These are phyloP conservation scores for Oncorhynchus gorbuscha DNA, from an alignment of 2,113 vertebrate genomes.

Conservation along the genomic window DNA sequence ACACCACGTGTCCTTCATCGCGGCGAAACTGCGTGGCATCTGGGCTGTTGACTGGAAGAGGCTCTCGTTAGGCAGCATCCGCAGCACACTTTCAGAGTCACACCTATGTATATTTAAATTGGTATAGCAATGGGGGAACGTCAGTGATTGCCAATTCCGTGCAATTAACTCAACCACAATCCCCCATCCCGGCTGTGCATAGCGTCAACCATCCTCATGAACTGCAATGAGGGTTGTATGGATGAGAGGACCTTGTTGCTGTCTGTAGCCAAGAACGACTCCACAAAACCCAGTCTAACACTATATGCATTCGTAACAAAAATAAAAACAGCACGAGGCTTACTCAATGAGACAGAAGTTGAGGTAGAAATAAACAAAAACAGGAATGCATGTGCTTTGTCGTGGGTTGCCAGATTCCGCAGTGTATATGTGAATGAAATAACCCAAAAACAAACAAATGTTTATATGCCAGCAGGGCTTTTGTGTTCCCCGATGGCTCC, in stretches of 20 bases:
- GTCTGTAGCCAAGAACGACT: neutral
- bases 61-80: constrained; percentile 31
- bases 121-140: constrained; percentile 18
- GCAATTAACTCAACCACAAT: constrained; percentile 1
- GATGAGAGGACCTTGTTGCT: too few relatives aligned
- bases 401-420: too few relatives aligned
- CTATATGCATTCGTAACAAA: neutral
- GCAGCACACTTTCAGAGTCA: constrained; percentile 29
- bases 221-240: too few relatives aligned
- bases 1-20: constrained; percentile 18
- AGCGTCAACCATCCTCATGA: too few relatives aligned
- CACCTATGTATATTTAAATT: constrained; percentile 23
- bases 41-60: constrained; percentile 33
- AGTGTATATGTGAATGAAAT: neutral
- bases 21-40: constrained; percentile 28
- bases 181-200: neutral
- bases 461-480: constrained; percentile 16
- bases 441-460: neutral
- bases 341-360: neutral
- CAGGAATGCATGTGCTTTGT: neutral
- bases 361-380: neutral
- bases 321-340: neutral
- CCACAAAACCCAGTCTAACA: neutral
- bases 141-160: constrained; percentile 22
- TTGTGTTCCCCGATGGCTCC: constrained; percentile 6